phyloP scores from a whole-genome alignment of 1,140 invertebrate species.

The Zaprionus davidi region DNA sequence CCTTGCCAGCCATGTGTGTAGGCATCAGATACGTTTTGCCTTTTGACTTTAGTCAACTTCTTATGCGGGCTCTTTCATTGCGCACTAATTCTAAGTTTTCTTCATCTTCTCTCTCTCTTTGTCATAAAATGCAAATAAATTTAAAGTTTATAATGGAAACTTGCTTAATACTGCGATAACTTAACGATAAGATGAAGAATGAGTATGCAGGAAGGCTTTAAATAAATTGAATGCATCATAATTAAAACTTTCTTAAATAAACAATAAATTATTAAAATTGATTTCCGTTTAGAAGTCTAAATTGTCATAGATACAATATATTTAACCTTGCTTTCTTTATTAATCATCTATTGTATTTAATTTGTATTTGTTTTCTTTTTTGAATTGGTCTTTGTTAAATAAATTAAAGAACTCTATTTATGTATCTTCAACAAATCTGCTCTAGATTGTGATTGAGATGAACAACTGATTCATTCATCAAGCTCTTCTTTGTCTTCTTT shows the following conservation, averaged over 20 bases:
- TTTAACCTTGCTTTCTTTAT: too few species aligned
- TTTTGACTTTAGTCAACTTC: conserved; percentile 27
- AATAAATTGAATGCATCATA: not conserved
- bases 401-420: too few species aligned
- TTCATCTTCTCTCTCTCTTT: not conserved
- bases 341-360: too few species aligned
- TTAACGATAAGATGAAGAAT: not conserved
- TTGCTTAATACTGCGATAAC: not conserved
- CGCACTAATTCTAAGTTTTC: conserved; percentile 16
- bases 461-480: too few species aligned
- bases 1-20: conserved; percentile 7
- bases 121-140: conserved; percentile 10
- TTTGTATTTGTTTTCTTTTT: too few species aligned
- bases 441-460: too few species aligned
- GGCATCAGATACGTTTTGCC: conserved; percentile 21
- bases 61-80: conserved; percentile 25
- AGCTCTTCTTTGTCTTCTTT: too few species aligned
- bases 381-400: too few species aligned
- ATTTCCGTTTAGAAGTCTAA: too few species aligned
- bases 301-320: too few species aligned
- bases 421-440: too few species aligned
- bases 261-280: not conserved
- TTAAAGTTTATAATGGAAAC: not conserved
- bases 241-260: not conserved
- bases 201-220: not conserved